Evolutionary conservation across 2,797 vertebrate species (phyloP).

Genomic region (Potorous gilbertii): DNA sequence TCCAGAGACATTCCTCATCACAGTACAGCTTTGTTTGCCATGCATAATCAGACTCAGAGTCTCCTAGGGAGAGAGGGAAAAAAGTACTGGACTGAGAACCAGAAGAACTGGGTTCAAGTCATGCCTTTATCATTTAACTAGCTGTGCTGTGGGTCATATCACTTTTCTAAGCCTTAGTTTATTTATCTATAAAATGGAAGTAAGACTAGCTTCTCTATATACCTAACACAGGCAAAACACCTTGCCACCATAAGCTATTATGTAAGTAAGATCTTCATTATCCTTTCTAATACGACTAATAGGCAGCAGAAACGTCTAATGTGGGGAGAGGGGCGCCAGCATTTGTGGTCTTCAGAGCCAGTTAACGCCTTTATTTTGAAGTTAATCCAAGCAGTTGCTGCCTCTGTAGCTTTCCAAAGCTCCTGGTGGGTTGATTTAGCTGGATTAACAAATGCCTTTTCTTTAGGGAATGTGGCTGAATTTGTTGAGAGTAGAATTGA

Average conservation of each 20-base stretch:
- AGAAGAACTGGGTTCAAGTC: not conserved
- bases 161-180: not conserved
- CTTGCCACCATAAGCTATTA: not conserved
- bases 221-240: not conserved
- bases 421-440: conserved; percentile 57
- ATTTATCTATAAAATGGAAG: not conserved
- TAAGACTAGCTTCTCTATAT: not conserved
- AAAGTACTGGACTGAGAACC: not conserved
- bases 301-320: conserved; percentile 69
- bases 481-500: conserved; percentile 46
- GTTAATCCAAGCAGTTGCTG: conserved; percentile 64
- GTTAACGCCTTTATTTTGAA: conserved; percentile 62
- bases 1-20: conserved; percentile 54
- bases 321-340: conserved; percentile 42
- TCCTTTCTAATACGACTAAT: conserved; percentile 54
- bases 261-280: conserved; percentile 64
- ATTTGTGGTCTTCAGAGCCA: conserved; percentile 54
- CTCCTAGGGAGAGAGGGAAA: not conserved
- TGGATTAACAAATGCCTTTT: conserved; percentile 52
- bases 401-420: conserved; percentile 57
- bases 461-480: conserved; percentile 38
- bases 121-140: not conserved
- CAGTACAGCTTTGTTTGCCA: conserved; percentile 32
- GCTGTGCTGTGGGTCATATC: not conserved
- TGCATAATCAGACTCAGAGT: conserved; percentile 46